These are phyloP conservation scores for Periophthalmus magnuspinnatus DNA, from an alignment of 2,797 vertebrate species.

Conservation along the genomic window DNA sequence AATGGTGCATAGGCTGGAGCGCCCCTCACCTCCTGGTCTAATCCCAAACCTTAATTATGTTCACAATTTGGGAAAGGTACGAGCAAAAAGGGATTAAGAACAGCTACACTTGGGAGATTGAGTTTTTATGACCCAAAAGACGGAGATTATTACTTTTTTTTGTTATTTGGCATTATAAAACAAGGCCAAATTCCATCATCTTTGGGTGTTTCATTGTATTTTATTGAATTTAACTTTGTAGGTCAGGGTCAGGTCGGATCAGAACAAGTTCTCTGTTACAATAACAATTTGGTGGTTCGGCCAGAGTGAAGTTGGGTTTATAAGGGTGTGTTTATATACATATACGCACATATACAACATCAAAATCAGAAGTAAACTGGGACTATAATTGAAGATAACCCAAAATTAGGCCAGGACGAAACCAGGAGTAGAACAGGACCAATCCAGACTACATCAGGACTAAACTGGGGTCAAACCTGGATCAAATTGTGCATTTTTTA, in stretches of 20 bases:
- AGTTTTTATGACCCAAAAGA: conserved; percentile 13
- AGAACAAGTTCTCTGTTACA: neutral
- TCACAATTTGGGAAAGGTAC: conserved; percentile 28
- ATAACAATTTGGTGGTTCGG: neutral
- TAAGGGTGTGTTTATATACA: no score
- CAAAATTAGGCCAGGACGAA: no score
- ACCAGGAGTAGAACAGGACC: no score
- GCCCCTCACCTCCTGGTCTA: conserved; percentile 49
- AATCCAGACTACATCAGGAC: no score
- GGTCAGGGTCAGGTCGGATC: neutral
- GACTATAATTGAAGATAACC: no score
- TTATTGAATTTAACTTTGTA: neutral
- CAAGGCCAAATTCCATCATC: conserved; percentile 14
- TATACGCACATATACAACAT: no score
- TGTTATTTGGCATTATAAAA: conserved; percentile 14
- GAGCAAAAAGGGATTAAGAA: conserved; percentile 59
- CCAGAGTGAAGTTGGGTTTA: no score
- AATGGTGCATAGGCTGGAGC: neutral
- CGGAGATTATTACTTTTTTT: conserved; percentile 45
- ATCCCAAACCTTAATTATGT: conserved; percentile 43
- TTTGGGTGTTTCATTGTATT: neutral
- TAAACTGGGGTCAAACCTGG: no score
- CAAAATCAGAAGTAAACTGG: no score
- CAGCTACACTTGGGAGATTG: conserved; percentile 45
- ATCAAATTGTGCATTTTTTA: no score